Base-by-base conservation (phyloP, 1,140 invertebrate species). In the Eumeta japonica region DNA sequence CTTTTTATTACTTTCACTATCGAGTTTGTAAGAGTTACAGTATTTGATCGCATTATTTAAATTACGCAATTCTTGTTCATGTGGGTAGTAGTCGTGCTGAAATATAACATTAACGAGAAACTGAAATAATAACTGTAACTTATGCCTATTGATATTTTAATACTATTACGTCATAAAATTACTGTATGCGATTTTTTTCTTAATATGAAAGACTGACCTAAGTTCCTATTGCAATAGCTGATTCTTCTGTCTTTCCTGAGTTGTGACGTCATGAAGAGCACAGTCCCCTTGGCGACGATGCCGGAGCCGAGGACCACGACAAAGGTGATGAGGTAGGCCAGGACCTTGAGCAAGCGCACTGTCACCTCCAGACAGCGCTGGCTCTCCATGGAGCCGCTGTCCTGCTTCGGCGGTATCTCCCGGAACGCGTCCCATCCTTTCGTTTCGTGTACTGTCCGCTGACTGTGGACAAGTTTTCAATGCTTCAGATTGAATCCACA, bases 391-490 rank as follows among this genome's bases (percentile, higher is more conserved):
- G 90, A 92, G 33, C 89, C 89, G 43, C 88, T 90, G 64, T 93
- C 90, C 55, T 86, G 83, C 64, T 92, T 91, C 38, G 85, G 85
- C 5, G 92, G 92, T 35, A 91, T 87, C 65, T 92, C 87, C 58
- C 91, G 78, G 76, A 96, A 96, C 10, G 94, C 90, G 80, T 96
- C 92, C 92, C 92, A 96, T 83, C 87, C 89, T 86, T 94, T 94
- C 39, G 89, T 92, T 63, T 94, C 90, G 55, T 82, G 82, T 43
- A 90, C 83, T 28, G 88, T 91, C 48, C 90, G 77, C 67, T 88
- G 87, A 58, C 90, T 93, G 77, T 7, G n/a, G n/a, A n/a, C n/a
- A n/a, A n/a, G n/a, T n/a, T n/a, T n/a, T n/a, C n/a, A n/a, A n/a
- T n/a, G n/a, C n/a, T n/a, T n/a, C n/a, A n/a, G n/a, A n/a, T n/a